Base-by-base conservation (phyloP, 2,113 vertebrate species). In the Hemibagrus wyckioides region DNA sequence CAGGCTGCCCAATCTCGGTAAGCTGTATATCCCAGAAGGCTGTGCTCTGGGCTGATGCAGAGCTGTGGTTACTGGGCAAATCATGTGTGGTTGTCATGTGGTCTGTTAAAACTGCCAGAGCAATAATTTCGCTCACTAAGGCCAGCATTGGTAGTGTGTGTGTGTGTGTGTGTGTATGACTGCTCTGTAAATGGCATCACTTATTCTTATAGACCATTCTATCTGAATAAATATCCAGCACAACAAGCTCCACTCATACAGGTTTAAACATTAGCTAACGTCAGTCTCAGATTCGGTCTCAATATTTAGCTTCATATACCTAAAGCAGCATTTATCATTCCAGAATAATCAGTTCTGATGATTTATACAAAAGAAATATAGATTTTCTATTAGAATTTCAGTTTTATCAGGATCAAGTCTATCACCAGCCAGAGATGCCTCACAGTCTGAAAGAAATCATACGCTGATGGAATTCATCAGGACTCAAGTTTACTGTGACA, bases 11-110 rank as follows among this genome's bases (percentile, higher is more conserved):
- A 10, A 36, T 85, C 52, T 36, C 0, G 44, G 69, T 57, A 56
- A 86, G 71, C 54, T 44, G 30, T 23, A 2, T 88, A 52, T 90
- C 86, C 80, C 86, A 80, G 28, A 69, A 82, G 86, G 80, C 76
- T 30, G 44, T 61, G 57, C 82, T 77, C 57, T 75, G 63, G 83
- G 56, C 36, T 69, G 44, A 57, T 50, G 39, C n/a, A 73, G 77
- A 75, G 48, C 63, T 57, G 81, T 61, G 84, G 89, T 88, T 85
- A 87, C 86, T 88, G 71, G 25, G 73, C 57, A 69, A 86, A 88
- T 84, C 73, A 82, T 82, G 61, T 81, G 87, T 59, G 86, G 89
- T 86, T 87, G 85, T 86, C 87, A 79, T 88, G 84, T 54, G 86
- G 84, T 90, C 89, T 84, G 80, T 88, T 88, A 63, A 86, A 52